phyloP scores from a whole-genome alignment of 2,888 invertebrate species.

The Crossocerus cetratus region DNA sequence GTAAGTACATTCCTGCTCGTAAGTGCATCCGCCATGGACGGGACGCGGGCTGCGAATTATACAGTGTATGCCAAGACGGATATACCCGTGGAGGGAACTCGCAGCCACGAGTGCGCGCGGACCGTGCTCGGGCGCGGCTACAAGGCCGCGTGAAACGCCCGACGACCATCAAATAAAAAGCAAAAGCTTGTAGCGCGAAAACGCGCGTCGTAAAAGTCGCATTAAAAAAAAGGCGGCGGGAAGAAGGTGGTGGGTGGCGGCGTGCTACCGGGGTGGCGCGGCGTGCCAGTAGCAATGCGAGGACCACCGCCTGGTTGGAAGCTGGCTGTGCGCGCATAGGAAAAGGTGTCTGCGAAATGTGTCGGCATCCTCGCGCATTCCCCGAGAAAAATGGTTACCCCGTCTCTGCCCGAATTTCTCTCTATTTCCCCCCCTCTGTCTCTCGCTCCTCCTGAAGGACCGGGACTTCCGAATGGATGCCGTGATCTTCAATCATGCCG shows the following conservation, averaged over 20 bases:
- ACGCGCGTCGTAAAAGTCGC: constrained; percentile 48
- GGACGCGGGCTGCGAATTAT: not conserved
- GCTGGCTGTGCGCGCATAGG: constrained; percentile 9
- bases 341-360: constrained; percentile 12
- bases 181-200: constrained; percentile 58
- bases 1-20: not conserved
- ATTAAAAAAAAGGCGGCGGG: constrained; percentile 37
- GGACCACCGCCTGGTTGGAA: no score
- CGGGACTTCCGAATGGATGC: no score
- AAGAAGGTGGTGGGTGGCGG: not conserved
- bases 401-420: no score
- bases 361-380: constrained; percentile 8
- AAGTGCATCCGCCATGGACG: not conserved
- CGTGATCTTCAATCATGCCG: no score
- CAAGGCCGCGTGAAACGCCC: constrained; percentile 44
- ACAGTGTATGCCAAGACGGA: not conserved
- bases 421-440: no score
- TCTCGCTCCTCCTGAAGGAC: no score
- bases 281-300: no score
- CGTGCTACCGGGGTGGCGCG: not conserved
- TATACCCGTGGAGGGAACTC: not conserved
- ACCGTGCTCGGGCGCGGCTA: not conserved
- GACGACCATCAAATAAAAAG: constrained; percentile 55
- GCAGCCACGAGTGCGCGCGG: not conserved
- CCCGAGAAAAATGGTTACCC: constrained; percentile 23